These are phyloP conservation scores for Teleiodes luculella DNA, from an alignment of 2,888 invertebrate genomes.

Conservation along the genomic window DNA sequence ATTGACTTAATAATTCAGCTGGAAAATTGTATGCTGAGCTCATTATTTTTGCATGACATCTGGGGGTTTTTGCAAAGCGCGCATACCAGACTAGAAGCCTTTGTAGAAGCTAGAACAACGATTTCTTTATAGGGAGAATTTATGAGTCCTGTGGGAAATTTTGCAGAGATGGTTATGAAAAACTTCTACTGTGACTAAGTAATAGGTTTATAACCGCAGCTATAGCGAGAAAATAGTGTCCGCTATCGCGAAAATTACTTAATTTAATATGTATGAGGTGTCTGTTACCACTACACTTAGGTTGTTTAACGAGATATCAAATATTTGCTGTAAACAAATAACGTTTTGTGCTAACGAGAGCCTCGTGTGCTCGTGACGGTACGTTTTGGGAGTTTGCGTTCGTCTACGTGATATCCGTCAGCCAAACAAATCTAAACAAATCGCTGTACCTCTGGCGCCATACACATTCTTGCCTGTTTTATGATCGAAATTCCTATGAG, in stretches of 20 bases:
- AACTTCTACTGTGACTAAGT: too few relatives aligned
- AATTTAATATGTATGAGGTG: background rate
- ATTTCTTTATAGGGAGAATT: too few relatives aligned
- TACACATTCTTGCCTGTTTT: constrained; percentile 36
- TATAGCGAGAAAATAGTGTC: too few relatives aligned
- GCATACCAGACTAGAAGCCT: too few relatives aligned
- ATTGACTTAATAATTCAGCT: background rate
- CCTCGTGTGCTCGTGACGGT: constrained; percentile 56
- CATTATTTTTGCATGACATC: background rate
- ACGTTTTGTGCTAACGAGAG: constrained; percentile 38
- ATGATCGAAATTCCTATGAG: constrained; percentile 4
- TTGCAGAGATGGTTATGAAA: too few relatives aligned
- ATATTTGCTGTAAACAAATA: constrained; percentile 40
- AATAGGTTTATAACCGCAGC: too few relatives aligned
- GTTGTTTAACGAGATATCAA: constrained; percentile 28
- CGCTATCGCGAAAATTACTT: too few relatives aligned
- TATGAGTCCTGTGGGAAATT: too few relatives aligned
- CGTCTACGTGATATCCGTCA: constrained; percentile 52
- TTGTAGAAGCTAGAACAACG: too few relatives aligned
- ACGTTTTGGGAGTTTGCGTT: constrained; percentile 52
- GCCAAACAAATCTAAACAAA: constrained; percentile 47
- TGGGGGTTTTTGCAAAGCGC: too few relatives aligned
- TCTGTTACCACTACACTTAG: constrained; percentile 14
- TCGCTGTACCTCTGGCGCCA: constrained; percentile 54
- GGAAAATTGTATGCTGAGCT: background rate